Evolutionary conservation across 37 sponge, comb jelly and placozoan genomes (phyloP).

Genomic region (Trichoplax adhaerens): DNA sequence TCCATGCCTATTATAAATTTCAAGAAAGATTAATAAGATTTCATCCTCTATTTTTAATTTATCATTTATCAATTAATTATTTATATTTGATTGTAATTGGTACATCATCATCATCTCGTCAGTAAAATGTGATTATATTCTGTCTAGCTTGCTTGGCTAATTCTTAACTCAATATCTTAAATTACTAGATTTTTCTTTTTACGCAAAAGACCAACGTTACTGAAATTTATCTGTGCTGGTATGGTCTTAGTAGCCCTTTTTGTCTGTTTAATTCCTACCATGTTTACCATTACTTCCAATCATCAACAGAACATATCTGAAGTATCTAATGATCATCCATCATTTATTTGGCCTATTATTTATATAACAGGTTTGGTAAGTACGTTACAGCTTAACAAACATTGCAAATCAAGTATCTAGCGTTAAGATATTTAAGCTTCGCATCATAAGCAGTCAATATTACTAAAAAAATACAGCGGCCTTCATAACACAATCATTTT

Average conservation of each 20-base stretch:
- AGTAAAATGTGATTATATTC: no score
- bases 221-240: conserved; percentile 24
- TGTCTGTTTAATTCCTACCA: conserved; percentile 33
- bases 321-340: background rate
- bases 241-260: conserved; percentile 29
- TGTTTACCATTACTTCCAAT: conserved; percentile 15
- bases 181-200: background rate
- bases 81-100: no score
- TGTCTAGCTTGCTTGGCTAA: no score
- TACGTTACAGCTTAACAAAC: background rate
- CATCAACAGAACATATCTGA: conserved; percentile 2
- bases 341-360: conserved; percentile 44
- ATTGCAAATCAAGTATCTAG: background rate
- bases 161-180: no score
- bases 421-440: no score
- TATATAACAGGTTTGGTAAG: conserved; percentile 65
- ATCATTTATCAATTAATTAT: no score
- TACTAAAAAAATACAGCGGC: background rate
- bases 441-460: no score
- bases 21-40: no score
- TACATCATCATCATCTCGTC: no score
- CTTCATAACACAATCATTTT: background rate
- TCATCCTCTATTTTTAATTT: no score
- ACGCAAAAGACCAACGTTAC: conserved; percentile 29
- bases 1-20: no score